Base-by-base conservation (phyloP, 2,797 vertebrate genomes). In the Pempheris klunzingeri region DNA sequence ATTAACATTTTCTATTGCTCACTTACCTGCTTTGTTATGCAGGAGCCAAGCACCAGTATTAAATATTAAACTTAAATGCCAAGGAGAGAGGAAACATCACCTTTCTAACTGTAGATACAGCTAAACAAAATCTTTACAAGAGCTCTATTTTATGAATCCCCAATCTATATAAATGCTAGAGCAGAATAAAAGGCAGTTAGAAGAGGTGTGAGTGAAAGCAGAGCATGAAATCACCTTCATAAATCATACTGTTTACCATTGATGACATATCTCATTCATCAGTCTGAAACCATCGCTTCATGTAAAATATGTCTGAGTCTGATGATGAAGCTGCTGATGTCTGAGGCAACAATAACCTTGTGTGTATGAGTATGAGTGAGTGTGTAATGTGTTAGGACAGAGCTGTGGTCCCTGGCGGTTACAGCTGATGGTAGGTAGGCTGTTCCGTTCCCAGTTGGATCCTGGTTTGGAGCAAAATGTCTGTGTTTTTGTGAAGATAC, bases 1-100 rank as follows among this genome's bases (percentile, higher is more conserved):
- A 94, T 93, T 92, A 90, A 87, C 88, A 89, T 91, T 87, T 90
- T 91, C 66, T 87, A 91, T 90, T 91, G 88, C 84, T 84, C 55
- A 62, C 73, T 83, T 60, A 76, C 70, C 78, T 86, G 73, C 82
- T 93, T 83, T 87, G 83, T 89, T 89, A 89, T 90, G 84, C 87
- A 82, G 69, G 75, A 82, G 78, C 80, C 78, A 71, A 81, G 78
- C 64, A 74, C 63, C 22, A 11, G 50, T 66, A 91, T 92, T 90
- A 92, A 94, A 94, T 92, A 93, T 92, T 92, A 86, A 92, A 92
- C 61, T 69, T 59, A 81, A 90, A 78, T 70, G 68, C 80, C 44
- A 79, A 47, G 64, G 66, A 82, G 50, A 79, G 75, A 43, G 74
- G 74, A 70, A 79, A 68, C 77, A 83, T 90, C 83, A 78, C 52